Evolutionary conservation across 2,888 invertebrate genomes (phyloP).

Genomic region (Lysandra bellargus): DNA sequence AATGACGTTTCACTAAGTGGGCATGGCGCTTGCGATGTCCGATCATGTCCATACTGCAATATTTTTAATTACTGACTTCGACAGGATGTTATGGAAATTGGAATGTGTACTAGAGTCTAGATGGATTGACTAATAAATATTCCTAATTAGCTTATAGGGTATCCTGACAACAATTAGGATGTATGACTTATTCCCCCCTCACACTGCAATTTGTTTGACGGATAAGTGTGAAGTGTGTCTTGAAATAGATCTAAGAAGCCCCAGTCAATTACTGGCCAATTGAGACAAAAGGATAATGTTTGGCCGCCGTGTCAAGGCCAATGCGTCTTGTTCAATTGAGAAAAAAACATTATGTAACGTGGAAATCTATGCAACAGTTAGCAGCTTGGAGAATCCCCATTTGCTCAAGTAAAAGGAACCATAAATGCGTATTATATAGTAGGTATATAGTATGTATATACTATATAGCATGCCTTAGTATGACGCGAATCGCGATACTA

Average conservation of each 20-base stretch:
- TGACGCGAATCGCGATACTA: no score
- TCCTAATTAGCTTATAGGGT: not conserved
- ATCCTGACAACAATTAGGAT: slow-evolving; percentile 24
- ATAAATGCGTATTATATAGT: no score
- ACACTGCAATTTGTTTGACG: slow-evolving; percentile 70
- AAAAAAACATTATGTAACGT: slow-evolving; percentile 51
- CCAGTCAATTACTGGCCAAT: slow-evolving; percentile 74
- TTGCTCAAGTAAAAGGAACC: not conserved
- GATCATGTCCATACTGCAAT: no score
- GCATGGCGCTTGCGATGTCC: no score
- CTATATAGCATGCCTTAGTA: no score
- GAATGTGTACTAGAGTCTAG: no score
- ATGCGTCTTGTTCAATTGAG: slow-evolving; percentile 63
- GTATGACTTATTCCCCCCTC: slow-evolving; percentile 48
- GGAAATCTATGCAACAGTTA: slow-evolving; percentile 2
- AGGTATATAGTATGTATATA: no score
- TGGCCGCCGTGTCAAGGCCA: slow-evolving; percentile 73
- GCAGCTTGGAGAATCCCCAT: not conserved
- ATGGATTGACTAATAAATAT: no score
- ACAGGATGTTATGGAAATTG: no score
- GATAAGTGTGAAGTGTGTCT: slow-evolving; percentile 74
- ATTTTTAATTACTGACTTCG: no score
- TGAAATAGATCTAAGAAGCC: slow-evolving; percentile 73
- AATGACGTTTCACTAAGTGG: no score
- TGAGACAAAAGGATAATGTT: slow-evolving; percentile 80